Conservation (phyloP, 2,113 vertebrate genomes). For the Xenus cinereus region DNA sequence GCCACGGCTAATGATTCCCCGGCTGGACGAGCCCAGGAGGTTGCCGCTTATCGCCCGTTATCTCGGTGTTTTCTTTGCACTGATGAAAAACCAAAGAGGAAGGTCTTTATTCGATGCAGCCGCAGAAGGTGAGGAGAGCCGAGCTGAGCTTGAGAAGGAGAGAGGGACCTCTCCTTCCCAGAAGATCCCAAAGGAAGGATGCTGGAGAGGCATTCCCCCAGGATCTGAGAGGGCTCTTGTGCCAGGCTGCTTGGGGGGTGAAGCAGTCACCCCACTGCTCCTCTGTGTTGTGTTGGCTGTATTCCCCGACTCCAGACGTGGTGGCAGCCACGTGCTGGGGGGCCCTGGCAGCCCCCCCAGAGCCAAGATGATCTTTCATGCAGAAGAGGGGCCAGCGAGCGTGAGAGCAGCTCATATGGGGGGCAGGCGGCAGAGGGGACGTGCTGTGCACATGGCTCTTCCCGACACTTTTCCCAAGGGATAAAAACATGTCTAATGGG, state of each 20-base stretch:
- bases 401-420: background rate
- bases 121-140: background rate
- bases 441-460: background rate
- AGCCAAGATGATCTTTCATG: rapidly evolving
- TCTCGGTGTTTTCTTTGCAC: background rate
- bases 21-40: background rate
- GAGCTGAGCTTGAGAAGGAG: background rate
- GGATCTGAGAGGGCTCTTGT: background rate
- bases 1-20: background rate
- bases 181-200: background rate
- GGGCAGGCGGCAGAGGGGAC: background rate
- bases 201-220: background rate
- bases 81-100: background rate
- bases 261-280: background rate
- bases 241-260: too few species aligned
- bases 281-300: background rate
- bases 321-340: background rate
- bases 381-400: background rate
- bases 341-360: background rate
- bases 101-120: background rate
- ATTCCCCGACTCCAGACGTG: rapidly evolving
- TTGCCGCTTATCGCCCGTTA: background rate
- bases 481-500: background rate
- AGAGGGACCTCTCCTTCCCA: too few species aligned
- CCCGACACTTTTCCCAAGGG: background rate